Conservation (phyloP, 1,140 invertebrate species). For the Psilanteris sp. region DNA sequence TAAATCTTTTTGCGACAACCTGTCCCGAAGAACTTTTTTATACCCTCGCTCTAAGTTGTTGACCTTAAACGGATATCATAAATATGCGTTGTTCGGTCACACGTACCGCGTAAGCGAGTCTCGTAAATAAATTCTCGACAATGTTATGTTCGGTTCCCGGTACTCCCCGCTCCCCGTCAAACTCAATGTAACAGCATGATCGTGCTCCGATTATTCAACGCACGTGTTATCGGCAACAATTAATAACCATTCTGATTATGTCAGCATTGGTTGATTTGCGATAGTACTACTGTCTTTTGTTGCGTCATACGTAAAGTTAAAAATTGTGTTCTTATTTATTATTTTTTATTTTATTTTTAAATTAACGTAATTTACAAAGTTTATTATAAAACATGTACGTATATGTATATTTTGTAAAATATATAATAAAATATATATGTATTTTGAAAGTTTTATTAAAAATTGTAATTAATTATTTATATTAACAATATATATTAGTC, state of each 20-base stretch:
- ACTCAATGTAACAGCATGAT: conserved; percentile 13
- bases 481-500: no score
- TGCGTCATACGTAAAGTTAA: no score
- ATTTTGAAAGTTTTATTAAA: no score
- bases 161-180: not conserved
- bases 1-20: conserved; percentile 48
- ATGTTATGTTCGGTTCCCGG: conserved; percentile 31
- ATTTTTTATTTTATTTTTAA: no score
- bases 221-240: conserved; percentile 58
- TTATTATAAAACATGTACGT: no score
- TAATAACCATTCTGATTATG: conserved; percentile 57
- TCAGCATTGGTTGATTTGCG: conserved; percentile 37
- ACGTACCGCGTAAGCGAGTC: conserved; percentile 23
- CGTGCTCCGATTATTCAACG: conserved; percentile 51
- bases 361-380: no score
- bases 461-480: no score
- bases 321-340: no score
- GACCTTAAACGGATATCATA: conserved; percentile 59
- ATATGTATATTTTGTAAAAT: no score
- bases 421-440: no score
- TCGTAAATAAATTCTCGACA: conserved; percentile 51
- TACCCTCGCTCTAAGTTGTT: conserved; percentile 32
- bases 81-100: conserved; percentile 49
- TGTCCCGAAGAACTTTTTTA: conserved; percentile 39
- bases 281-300: conserved; percentile 39